Base-by-base conservation (phyloP, 2,113 vertebrate species). In the pig (Sus scrofa) region DNA sequence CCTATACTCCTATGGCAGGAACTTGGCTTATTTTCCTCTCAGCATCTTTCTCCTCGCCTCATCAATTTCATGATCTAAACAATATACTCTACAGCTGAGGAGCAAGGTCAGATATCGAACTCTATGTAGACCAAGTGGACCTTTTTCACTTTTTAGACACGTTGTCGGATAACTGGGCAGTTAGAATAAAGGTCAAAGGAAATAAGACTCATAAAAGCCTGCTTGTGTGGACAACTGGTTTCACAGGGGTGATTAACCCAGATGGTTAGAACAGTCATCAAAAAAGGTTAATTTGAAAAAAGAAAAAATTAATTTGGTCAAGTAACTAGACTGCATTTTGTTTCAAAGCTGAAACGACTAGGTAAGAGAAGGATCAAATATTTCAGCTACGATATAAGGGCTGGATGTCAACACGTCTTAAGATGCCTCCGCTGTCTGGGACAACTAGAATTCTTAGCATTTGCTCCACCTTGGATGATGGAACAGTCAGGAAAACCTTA, bases 101-200 rank as follows among this genome's bases (percentile, higher is more conserved):
- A 95, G 84, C 96, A 97, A 97, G 96, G 97, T 97, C 96, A 90
- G 84, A 39, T 54, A 92, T 3, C 34, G 84, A 96, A 77, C 54
- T 85, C 56, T 32, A 87, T n/a, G 50, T 65, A 91, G 91, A 96
- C 24, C 67, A 85, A 65, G 56, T n/a, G 56, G 87, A 22, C 3
- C 65, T 85, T 91, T 92, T 54, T 62, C 77, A 92, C 60, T 70
- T 85, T 87, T 77, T 65, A 68, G 79, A 85, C 54, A 12, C 20
- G 83, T 22, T 62, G 62, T 90, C 90, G 11, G 18, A 60, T 92
- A 85, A 74, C 78, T 15, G 52, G 75, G 56, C 2, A 20, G 70
- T 70, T 56, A 86, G 85, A 95, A 82, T 60, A 96, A 95, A 97
- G 86, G 91, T 96, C 95, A 89, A 67, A 74, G 54, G 68, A 94